Base-by-base conservation (phyloP, 2,888 invertebrate species). In the Reticulitermes lucifugus region DNA sequence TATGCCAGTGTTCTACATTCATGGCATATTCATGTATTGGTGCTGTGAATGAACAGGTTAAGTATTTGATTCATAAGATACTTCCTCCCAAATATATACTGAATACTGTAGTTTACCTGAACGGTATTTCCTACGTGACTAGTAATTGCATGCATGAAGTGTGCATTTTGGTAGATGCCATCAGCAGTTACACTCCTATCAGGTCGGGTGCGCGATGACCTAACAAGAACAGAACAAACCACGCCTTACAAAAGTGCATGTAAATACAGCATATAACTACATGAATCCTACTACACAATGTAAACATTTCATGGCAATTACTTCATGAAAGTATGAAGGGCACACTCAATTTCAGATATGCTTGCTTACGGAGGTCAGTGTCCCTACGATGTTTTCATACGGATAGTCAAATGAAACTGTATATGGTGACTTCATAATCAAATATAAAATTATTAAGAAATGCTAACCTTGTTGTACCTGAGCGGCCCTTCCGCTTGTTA, bases 121-220 rank as follows among this genome's bases (percentile, higher is more conserved):
- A 96, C 96, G 87, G 93, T 93, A 90, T 96, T 96, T 87, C 97
- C 98, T 87, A 98, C 95, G 90, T 97, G 95, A 88, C 96, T 94
- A 84, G 97, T 96, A 87, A 96, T 95, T 79, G 96, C 95, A 92
- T 97, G 96, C 96, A 97, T 97, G 91, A 97, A 97, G 91, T 95
- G 95, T 88, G 95, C 94, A 93, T 98, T 98, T 89, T 94, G 96
- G 91, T 98, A 98, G 84, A 98, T 95, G 87, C 98, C 98, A 90
- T 98, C 97, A 29, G 95, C 94, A 87, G 94, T 93, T 88, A 95
- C 93, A 75, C 92, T 91, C 89, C 96, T 94, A 85, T 92, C 92
- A 86, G 90, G 89, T 60, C 91, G 90, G 88, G 94, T 93, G 89
- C 96, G 94, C 88, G 95, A 94, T 88, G 94, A 93, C 92, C 95